Base-by-base conservation (phyloP, 1,140 invertebrate species). In the Drosophila funebris region DNA sequence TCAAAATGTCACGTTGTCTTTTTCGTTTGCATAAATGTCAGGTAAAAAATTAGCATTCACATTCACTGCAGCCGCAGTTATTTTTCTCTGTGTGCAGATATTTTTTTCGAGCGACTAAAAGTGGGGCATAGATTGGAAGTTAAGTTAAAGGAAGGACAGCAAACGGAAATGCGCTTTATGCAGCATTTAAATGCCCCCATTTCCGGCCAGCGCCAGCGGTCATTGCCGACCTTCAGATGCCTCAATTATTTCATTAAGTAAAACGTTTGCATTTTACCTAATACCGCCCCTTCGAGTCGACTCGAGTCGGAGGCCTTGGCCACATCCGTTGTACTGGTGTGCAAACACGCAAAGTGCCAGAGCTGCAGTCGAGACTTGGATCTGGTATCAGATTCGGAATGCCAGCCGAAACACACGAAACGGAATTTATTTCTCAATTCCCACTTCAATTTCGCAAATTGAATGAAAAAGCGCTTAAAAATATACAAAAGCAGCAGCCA, bases 391-490 rank as follows among this genome's bases (percentile, higher is more conserved):
- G 58, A 71, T 64, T 50, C 57, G 46, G 43, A 64, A 67, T 50
- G 24, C 41, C 52, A 54, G 66, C 44, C 48, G 66, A 71, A 76
- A 84, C 72, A 83, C 72, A 81, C 83, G 83, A 67, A 85, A 83
- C 75, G 78, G 76, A 87, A 90, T 90, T 90, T 90, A 90, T 90
- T 88, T 90, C 88, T 90, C 88, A 90, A 90, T 90, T 90, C 88
- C 88, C 88, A 90, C 88, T 90, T 90, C 83, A 90, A 90, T 90
- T 90, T 90, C 73, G 88, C 76, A 90, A 90, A 90, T 90, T 90
- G 88, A 90, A 90, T 90, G 88, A 90, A 90, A 90, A 90, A 90
- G 78, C 79, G 83, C 83, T 87, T 87, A 87, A 87, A 88, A 87
- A 88, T 88, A 87, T 87, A 87, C 83, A 87, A 87, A 88, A 88